Percentiles rank a stretch among this genome's conserved stretches.
These are phyloP conservation scores for Myiozetetes cayanensis DNA, from an alignment of 2,113 vertebrate genomes.

Conservation along the genomic window DNA sequence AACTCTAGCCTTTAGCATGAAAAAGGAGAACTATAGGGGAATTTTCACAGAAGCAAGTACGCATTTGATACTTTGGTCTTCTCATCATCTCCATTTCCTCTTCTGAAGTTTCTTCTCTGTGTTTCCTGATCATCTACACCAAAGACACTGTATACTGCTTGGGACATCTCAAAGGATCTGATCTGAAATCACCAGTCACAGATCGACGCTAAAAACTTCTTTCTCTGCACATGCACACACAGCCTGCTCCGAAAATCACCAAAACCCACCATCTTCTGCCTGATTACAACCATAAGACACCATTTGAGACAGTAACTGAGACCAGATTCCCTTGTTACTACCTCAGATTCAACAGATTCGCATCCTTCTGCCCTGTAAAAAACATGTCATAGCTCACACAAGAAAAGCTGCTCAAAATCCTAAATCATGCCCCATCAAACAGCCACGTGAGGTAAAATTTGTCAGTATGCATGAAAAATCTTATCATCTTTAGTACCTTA, in stretches of 20 bases:
- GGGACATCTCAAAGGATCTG: background rate
- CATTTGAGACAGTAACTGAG: background rate
- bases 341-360: background rate
- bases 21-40: background rate
- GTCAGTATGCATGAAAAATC: background rate
- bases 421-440: background rate
- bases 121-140: background rate
- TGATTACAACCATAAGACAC: background rate
- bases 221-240: background rate
- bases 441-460: background rate
- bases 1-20: background rate
- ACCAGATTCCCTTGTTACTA: background rate
- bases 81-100: background rate
- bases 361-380: background rate
- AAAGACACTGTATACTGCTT: background rate
- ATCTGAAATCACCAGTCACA: background rate
- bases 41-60: background rate
- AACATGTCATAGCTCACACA: background rate
- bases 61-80: background rate
- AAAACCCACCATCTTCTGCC: background rate
- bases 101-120: background rate
- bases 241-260: background rate
- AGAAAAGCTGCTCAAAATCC: background rate
- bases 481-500: background rate
- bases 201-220: background rate